Evolutionary conservation across 2,797 vertebrate species (phyloP), one percentile per base, ranked within the genome.

Genomic region (Pitangus sulphuratus): DNA sequence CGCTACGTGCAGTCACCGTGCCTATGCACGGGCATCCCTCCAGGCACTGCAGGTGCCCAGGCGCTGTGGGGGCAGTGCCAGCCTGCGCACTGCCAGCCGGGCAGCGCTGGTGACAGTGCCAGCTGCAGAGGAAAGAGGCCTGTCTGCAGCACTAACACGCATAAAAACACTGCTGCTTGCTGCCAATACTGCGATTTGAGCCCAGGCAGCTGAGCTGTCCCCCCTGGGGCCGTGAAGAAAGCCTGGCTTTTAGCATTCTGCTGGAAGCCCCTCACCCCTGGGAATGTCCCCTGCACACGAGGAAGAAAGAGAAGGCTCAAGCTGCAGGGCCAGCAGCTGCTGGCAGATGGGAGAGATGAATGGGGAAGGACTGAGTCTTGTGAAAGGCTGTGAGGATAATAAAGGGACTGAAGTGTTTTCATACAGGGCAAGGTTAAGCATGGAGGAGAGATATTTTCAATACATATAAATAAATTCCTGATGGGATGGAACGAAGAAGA

Each of bases 1-100:
- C 0, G 70, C 78, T 31, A 5, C 0, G 19, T 0, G 16, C 0
- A 1, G 21, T 8, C 62, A 7, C 70, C 0, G 1, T 28, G 71
- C 18, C 71, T 13, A 2, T 18, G 19, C 6, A 4, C 1, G 21
- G 35, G 42, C 62, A 28, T 8, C 64, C 20, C 31, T 45, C 14
- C 62, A 13, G 33, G 62, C 56, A 54, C 35, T 12, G 25, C 35
- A 6, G 48, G 35, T 26, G 60, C 40, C 57, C 50, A 4, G 39
- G 64, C 0, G 0, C 30, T 18, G 71, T 1, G 3, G 40, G 26
- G 42, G 24, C 35, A 56, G 17, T 2, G 22, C 48, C 70, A 66
- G 91, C 24, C 39, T 0, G 3, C 9, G 14, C 39, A 13, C 3
- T 30, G 57, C 60, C 1, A 6, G 62, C 68, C 2, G 3, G 48